These are phyloP conservation scores for Maniola hyperantus DNA, from an alignment of 2,888 invertebrate species.

Conservation along the genomic window DNA sequence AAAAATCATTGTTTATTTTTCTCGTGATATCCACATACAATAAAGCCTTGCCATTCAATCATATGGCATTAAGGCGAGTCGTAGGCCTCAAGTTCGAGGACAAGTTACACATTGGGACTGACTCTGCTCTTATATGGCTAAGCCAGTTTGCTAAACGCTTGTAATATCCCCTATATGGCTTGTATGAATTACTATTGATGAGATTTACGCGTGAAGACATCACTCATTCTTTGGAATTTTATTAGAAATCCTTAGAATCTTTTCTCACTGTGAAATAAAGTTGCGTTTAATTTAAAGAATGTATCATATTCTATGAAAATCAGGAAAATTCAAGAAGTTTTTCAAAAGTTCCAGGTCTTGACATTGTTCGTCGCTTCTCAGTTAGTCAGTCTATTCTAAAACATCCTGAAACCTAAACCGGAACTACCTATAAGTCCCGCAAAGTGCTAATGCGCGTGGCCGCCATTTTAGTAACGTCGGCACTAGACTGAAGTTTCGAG, in stretches of 20 bases:
- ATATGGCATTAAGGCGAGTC: constrained; percentile 23
- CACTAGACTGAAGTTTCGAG: no score
- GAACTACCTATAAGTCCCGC: no score
- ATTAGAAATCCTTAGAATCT: not conserved
- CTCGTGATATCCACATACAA: not conserved
- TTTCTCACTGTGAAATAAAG: not conserved
- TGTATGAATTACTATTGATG: constrained; percentile 48
- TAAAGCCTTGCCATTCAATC: constrained; percentile 1
- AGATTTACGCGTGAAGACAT: constrained; percentile 45
- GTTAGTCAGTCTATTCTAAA: no score
- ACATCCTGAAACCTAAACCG: no score
- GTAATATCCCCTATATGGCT: constrained; percentile 45
- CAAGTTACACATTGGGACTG: constrained; percentile 40
- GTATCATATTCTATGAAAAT: no score
- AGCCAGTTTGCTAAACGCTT: constrained; percentile 40
- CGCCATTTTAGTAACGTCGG: no score
- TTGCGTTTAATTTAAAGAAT: no score
- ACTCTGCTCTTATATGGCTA: constrained; percentile 42
- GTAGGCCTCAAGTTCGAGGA: constrained; percentile 43
- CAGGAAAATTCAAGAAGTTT: no score
- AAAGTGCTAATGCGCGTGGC: no score
- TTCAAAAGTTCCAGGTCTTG: no score
- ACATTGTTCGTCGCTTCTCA: no score
- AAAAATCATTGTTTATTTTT: not conserved
- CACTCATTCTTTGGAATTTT: constrained; percentile 7